Evolutionary conservation across 2,113 vertebrate species (phyloP), one percentile per base, ranked within the genome.

Genomic region (Rutilus rutilus): DNA sequence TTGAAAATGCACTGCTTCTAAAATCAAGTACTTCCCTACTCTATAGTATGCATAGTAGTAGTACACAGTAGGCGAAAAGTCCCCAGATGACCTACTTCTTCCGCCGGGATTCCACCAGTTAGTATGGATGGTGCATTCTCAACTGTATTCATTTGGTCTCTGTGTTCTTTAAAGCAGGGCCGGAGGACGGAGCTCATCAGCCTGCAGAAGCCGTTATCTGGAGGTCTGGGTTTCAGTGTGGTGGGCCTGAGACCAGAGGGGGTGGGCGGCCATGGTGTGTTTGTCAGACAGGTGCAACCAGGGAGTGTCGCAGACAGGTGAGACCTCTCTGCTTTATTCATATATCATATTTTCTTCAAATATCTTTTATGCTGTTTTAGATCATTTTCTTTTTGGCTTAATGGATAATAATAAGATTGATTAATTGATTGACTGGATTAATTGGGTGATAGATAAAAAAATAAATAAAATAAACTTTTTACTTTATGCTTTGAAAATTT

Each of bases 161-260:
- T 79, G 19, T 1, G 4, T 3, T 50, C 23, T 59, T 88, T 87
- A 73, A 17, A 60, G 69, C 89, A 99, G 98, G 98, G 96, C 30
- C 95, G 96, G 52, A 95, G 93, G 85, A 92, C 96, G 5, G 96
- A 98, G 91, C 90, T 92, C 73, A 95, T 98, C 87, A 91, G 89
- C 25, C 96, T 99, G 86, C 94, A 95, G 39, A 97, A 97, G 36
- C 97, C 97, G n/a, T 90, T 91, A 27, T 89, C 95, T 23, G 97
- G 96, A 78, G 97, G 97, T 25, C 95, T 99, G 45, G 98, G 98
- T 73, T 99, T 99, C 94, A 99, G 98, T 23, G 98, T 99, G 88
- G 94, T 99, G 57, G 96, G 97, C 19, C 93, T 98, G 62, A 96
- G 93, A 87, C 96, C 95, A 23, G 93, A 92, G 74, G 95, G 88